Evolutionary conservation across 1,140 invertebrate genomes (phyloP).

Genomic region (Drosophila elegans): DNA sequence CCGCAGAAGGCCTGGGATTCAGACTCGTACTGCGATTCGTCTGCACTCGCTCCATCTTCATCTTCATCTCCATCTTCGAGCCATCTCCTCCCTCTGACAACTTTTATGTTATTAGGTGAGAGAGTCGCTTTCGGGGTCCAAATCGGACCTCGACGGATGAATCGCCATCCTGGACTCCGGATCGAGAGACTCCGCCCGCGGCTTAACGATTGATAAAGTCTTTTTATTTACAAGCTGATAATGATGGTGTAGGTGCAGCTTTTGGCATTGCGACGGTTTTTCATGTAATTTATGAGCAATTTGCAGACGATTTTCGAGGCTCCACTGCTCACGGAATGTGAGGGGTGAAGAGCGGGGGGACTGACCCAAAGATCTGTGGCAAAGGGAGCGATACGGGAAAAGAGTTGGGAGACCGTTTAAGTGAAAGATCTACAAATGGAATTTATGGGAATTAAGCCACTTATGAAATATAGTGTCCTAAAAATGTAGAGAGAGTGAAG

Average conservation of each 20-base stretch:
- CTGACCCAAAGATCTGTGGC: neutral
- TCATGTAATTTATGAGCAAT: slow-evolving; percentile 73
- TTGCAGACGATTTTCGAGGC: slow-evolving; percentile 50
- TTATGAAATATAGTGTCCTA: slow-evolving; percentile 5
- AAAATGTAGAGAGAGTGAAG: neutral
- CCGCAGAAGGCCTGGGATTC: slow-evolving; percentile 4
- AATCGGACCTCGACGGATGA: neutral
- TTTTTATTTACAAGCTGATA: slow-evolving; percentile 83
- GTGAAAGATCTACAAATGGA: slow-evolving; percentile 45
- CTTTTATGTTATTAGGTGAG: slow-evolving; percentile 82
- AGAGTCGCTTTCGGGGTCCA: slow-evolving; percentile 67
- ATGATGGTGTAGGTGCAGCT: slow-evolving; percentile 80
- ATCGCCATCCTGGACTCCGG: neutral
- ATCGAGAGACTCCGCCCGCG: slow-evolving; percentile 34
- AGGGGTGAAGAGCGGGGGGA: neutral
- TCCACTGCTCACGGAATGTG: slow-evolving; percentile 6
- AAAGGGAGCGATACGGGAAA: neutral
- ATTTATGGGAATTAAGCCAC: slow-evolving; percentile 45
- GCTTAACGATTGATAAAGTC: slow-evolving; percentile 81
- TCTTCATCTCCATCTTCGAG: neutral
- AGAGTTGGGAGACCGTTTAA: slow-evolving; percentile 1
- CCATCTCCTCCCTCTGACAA: slow-evolving; percentile 41
- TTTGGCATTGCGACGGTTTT: slow-evolving; percentile 69
- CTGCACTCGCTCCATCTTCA: slow-evolving; percentile 18
- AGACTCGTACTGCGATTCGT: slow-evolving; percentile 2